Conservation (phyloP, 23 tunicate genomes). For the Aplidium turbinatum region DNA sequence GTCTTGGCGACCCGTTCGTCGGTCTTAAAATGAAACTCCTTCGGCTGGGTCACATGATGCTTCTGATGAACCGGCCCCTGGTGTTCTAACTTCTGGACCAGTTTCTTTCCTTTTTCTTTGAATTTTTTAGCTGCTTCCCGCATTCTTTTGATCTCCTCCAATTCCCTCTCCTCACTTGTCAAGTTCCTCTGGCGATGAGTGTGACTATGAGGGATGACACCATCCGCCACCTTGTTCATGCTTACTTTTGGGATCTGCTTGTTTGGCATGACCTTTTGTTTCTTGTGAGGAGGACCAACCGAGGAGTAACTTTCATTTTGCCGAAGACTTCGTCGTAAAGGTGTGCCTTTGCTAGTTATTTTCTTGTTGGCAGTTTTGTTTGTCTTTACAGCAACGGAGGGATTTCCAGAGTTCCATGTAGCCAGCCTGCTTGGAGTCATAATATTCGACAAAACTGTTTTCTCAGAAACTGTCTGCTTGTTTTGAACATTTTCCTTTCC, state of each 20-base stretch:
- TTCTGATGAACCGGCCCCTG: background rate
- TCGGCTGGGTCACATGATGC: constrained; percentile 1
- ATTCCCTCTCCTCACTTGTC: constrained; percentile 59
- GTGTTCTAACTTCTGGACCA: constrained; percentile 18
- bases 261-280: constrained; percentile 3
- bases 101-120: constrained; percentile 24
- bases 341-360: background rate
- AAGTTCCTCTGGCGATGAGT: constrained; percentile 1
- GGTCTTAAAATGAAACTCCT: constrained; percentile 78
- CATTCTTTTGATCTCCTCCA: constrained; percentile 38
- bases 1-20: constrained; percentile 41
- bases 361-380: background rate
- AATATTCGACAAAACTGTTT: constrained; percentile 16
- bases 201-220: background rate
- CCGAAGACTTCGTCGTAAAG: background rate
- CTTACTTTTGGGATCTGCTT: background rate
- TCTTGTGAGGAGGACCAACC: constrained; percentile 12
- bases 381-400: background rate
- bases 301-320: background rate
- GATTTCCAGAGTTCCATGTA: constrained; percentile 31
- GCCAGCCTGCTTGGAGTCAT: constrained; percentile 59
- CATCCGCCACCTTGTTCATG: background rate
- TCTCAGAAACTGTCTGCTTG: too few relatives aligned
- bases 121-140: constrained; percentile 26
- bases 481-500: background rate